A percentile compares a stretch with the other conserved stretches of the same genome.
Conservation (phyloP, 2,797 vertebrate species). For the Emys orbicularis region DNA sequence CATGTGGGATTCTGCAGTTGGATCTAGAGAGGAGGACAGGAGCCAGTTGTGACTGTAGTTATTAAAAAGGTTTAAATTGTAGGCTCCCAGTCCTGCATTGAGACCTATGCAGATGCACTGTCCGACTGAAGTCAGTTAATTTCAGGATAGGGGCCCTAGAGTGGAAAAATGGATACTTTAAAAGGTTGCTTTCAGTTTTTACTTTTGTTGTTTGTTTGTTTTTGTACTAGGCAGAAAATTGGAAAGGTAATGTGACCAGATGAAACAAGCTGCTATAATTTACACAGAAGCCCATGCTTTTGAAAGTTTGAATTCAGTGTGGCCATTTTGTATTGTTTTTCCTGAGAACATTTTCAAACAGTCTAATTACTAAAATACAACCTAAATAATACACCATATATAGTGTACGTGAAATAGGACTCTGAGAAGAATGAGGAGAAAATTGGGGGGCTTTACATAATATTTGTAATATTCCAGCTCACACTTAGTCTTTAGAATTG, state of each 20-base stretch:
- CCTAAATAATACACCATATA: background rate
- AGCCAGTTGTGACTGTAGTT: too few relatives aligned
- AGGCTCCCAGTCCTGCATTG: too few relatives aligned
- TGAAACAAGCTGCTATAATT: background rate
- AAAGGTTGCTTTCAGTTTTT: background rate
- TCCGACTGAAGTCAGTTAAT: too few relatives aligned
- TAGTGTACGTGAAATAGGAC: background rate
- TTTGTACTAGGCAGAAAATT: background rate
- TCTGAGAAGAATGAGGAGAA: background rate
- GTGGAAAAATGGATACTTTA: too few relatives aligned
- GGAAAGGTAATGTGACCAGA: background rate
- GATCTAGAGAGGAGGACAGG: too few relatives aligned
- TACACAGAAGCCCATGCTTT: background rate
- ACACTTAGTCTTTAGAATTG: background rate
- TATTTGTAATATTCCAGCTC: conserved; percentile 16
- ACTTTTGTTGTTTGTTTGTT: background rate
- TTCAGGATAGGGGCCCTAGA: too few relatives aligned
- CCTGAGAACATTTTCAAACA: conserved; percentile 7
- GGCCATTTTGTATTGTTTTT: background rate
- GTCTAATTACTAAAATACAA: background rate
- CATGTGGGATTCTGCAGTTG: background rate
- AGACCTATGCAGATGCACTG: too few relatives aligned
- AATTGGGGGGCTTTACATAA: background rate
- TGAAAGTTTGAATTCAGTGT: background rate
- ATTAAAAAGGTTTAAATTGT: too few relatives aligned